Percentiles rank a stretch among this genome's conserved stretches.
Conservation (phyloP, 2,113 vertebrate species). For the Trogon surrucura region DNA sequence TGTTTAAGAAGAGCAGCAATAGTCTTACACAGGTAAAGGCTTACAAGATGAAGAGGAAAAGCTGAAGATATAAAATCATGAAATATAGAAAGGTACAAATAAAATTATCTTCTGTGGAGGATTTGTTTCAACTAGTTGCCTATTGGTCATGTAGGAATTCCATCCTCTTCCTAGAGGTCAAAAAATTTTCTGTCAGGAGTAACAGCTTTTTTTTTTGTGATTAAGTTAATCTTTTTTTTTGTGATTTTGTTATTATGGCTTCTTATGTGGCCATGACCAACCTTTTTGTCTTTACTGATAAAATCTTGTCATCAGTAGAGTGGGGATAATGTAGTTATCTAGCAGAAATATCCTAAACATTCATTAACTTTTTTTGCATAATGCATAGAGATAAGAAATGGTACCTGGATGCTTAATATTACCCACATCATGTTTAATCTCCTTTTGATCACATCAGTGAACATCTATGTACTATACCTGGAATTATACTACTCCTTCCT, state of each 20-base stretch:
- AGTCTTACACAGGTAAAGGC: not conserved
- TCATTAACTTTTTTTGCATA: not conserved
- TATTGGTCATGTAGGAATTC: not conserved
- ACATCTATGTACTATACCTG: not conserved
- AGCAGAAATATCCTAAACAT: not conserved
- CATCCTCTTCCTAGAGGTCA: not conserved
- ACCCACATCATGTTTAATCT: not conserved
- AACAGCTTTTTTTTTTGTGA: not conserved
- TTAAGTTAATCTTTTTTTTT: too few species aligned
- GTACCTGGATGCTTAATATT: not conserved
- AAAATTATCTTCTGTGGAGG: not conserved
- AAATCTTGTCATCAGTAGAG: not conserved
- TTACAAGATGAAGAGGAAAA: not conserved
- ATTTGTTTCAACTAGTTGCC: not conserved
- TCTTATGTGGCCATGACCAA: not conserved
- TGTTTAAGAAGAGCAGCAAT: not conserved
- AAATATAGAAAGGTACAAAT: not conserved
- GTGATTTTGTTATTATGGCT: not conserved
- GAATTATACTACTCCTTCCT: not conserved
- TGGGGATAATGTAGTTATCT: not conserved
- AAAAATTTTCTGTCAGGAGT: not conserved
- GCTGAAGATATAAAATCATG: rapidly evolving
- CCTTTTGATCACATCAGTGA: not conserved
- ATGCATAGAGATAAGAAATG: not conserved
- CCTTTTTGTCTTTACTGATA: not conserved